phyloP scores from a whole-genome alignment of 2,888 invertebrate genomes.

The Orthosia cruda region DNA sequence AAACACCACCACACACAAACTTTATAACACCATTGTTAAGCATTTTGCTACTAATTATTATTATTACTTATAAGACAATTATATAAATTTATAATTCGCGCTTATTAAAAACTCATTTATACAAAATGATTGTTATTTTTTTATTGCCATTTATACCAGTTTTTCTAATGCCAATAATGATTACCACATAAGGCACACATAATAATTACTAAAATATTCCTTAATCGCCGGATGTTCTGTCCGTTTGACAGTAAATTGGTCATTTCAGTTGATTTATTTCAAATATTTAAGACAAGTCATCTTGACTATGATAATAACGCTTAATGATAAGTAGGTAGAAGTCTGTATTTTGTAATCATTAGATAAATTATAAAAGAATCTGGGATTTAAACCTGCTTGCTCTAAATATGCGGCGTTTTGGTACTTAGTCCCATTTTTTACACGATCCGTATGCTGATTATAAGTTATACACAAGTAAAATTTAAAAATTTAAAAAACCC shows the following conservation, averaged over 20 bases:
- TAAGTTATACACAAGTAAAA: too few relatives aligned
- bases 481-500: too few relatives aligned
- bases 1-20: too few relatives aligned
- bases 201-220: slow-evolving; percentile 55
- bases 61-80: not conserved
- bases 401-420: not conserved
- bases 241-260: slow-evolving; percentile 53
- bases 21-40: not conserved
- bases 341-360: slow-evolving; percentile 1
- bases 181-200: slow-evolving; percentile 23
- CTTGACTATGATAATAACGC: slow-evolving; percentile 33
- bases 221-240: slow-evolving; percentile 53
- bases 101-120: not conserved
- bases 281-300: slow-evolving; percentile 47
- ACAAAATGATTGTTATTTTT: not conserved
- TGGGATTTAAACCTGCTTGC: not conserved
- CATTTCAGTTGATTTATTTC: slow-evolving; percentile 57
- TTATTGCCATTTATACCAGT: slow-evolving; percentile 10
- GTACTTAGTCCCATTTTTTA: too few relatives aligned
- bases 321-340: slow-evolving; percentile 19
- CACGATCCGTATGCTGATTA: too few relatives aligned
- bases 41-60: not conserved
- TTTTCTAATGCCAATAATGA: slow-evolving; percentile 21
- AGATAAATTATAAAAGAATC: not conserved
- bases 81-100: not conserved